A percentile compares a stretch with the other conserved stretches of the same genome.
These are phyloP conservation scores for Vultur gryphus DNA, from an alignment of 2,797 vertebrate genomes.

Conservation along the genomic window DNA sequence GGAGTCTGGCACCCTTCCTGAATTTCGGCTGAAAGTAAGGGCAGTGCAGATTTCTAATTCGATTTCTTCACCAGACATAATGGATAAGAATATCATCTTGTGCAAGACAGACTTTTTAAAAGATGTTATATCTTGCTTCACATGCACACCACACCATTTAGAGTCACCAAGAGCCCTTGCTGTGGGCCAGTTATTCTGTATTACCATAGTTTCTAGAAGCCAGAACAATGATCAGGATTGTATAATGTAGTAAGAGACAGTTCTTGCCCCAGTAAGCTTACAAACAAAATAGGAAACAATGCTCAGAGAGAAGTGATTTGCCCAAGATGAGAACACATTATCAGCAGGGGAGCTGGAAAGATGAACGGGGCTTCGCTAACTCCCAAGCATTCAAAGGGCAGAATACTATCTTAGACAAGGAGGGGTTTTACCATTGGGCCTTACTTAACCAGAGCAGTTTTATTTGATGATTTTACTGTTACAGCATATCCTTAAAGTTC, in stretches of 20 bases:
- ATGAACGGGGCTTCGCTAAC: not conserved
- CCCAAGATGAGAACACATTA: not conserved
- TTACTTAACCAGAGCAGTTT: not conserved
- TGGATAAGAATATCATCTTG: not conserved
- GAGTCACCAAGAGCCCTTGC: not conserved
- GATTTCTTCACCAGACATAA: not conserved
- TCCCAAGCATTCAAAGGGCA: not conserved
- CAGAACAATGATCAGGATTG: not conserved
- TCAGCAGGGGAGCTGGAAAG: not conserved
- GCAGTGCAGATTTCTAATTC: slow-evolving; percentile 12
- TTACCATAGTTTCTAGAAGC: not conserved
- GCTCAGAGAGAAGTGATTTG: not conserved
- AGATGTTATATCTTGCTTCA: not conserved
- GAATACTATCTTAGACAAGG: not conserved
- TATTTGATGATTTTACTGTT: not conserved
- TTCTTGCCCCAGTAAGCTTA: not conserved
- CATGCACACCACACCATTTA: not conserved
- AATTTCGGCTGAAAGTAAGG: not conserved
- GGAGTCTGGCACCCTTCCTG: slow-evolving; percentile 18
- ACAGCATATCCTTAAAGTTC: not conserved
- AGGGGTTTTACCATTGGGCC: not conserved
- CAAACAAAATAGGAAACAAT: not conserved
- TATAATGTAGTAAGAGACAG: not conserved
- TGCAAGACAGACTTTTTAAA: not conserved
- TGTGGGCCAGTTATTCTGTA: not conserved